Percentiles rank a stretch among this genome's conserved stretches.
These are phyloP conservation scores for Heliocidaris tuberculata DNA, from an alignment of 35 echinoderm and acorn worm species.

Conservation along the genomic window DNA sequence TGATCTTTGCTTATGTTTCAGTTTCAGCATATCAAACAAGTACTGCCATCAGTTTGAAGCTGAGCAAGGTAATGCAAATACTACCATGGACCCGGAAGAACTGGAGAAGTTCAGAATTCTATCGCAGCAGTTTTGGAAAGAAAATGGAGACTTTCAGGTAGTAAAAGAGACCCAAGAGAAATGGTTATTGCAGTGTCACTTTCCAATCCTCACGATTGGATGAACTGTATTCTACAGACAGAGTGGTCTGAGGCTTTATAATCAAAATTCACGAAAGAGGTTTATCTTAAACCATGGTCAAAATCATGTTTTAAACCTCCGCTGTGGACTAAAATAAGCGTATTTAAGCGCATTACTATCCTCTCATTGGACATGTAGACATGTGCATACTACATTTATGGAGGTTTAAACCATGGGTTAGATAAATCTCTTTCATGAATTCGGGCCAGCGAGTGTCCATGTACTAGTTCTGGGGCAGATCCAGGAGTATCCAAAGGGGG, in stretches of 20 bases:
- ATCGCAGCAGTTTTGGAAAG: constrained; percentile 57
- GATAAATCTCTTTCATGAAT: too few relatives aligned
- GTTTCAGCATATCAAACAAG: background rate
- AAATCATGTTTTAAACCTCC: too few relatives aligned
- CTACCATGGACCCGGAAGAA: constrained; percentile 60
- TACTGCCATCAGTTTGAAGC: constrained; percentile 2
- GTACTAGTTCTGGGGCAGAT: background rate
- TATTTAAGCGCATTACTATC: too few relatives aligned
- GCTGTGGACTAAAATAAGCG: too few relatives aligned
- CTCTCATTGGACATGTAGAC: too few relatives aligned
- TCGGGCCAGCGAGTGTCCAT: background rate
- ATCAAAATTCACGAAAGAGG: background rate
- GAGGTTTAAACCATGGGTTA: too few relatives aligned
- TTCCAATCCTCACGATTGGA: background rate
- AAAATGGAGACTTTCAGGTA: constrained; percentile 64
- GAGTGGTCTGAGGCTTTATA: background rate
- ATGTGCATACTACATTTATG: too few relatives aligned
- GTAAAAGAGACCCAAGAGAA: background rate
- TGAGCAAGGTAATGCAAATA: background rate
- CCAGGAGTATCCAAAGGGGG: background rate
- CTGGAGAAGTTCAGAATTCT: constrained; percentile 56
- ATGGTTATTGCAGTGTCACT: background rate
- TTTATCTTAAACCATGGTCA: too few relatives aligned
- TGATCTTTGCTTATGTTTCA: background rate
- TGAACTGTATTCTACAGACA: background rate